A percentile compares a stretch with the other conserved stretches of the same genome.
Evolutionary conservation across 2,113 vertebrate genomes (phyloP).

Genomic region (Phrynocephalus versicolor): DNA sequence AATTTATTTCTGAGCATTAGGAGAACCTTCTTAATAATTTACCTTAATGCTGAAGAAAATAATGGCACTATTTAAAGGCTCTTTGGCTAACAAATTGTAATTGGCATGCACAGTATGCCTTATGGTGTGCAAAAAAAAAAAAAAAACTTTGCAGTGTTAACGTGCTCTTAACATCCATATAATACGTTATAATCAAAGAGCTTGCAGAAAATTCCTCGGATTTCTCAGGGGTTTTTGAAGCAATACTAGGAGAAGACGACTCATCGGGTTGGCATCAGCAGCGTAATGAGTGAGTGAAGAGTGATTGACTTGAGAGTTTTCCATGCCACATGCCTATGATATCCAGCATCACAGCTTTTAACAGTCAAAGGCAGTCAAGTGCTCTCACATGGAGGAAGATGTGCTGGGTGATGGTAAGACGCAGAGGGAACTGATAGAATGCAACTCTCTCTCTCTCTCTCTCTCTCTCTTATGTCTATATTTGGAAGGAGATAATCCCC

Average conservation of each 20-base stretch:
- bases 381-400: background rate
- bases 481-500: background rate
- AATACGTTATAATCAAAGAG: slow-evolving; percentile 40
- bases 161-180: slow-evolving; percentile 32
- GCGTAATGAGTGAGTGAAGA: background rate
- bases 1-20: slow-evolving; percentile 46
- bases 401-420: background rate
- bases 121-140: slow-evolving; percentile 52
- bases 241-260: slow-evolving; percentile 24
- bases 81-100: slow-evolving; percentile 55
- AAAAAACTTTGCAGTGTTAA: slow-evolving; percentile 51
- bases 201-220: slow-evolving; percentile 26
- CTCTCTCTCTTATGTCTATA: background rate
- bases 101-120: slow-evolving; percentile 21
- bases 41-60: slow-evolving; percentile 47
- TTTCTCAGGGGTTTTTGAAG: slow-evolving; percentile 42
- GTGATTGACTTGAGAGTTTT: background rate
- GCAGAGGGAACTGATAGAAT: background rate
- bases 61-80: slow-evolving; percentile 45
- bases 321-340: fast-evolving
- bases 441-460: background rate
- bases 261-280: slow-evolving; percentile 7
- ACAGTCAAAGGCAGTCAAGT: background rate
- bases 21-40: slow-evolving; percentile 54
- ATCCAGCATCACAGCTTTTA: background rate